Evolutionary conservation across 2,797 vertebrate species (phyloP).

Genomic region (Enteromius viviparus): DNA sequence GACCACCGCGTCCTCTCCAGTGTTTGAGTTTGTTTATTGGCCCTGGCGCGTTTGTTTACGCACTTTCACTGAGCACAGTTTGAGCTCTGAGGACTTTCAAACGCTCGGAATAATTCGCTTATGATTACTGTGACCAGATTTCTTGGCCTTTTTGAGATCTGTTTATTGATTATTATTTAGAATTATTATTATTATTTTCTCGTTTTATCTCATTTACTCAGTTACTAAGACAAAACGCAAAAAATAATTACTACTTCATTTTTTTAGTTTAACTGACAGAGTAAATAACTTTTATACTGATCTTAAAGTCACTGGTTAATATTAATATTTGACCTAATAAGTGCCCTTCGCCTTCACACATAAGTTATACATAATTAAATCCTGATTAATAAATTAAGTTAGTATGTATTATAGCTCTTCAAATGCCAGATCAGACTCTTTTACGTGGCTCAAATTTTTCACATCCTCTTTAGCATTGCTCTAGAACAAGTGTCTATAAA

Average conservation of each 20-base stretch:
- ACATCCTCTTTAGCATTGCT: conserved; percentile 21
- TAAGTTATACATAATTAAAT: neutral
- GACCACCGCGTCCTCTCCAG: conserved; percentile 55
- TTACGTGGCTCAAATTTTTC: neutral
- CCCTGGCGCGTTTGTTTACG: conserved; percentile 52
- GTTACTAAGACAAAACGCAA: neutral
- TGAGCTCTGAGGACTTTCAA: neutral
- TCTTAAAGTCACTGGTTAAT: neutral
- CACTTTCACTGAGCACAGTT: conserved; percentile 51
- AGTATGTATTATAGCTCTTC: neutral
- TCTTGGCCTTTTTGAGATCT: neutral
- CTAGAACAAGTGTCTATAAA: conserved; percentile 6
- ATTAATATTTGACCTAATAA: neutral
- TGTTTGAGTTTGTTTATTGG: conserved; percentile 57
- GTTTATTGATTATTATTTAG: neutral
- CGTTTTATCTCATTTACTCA: neutral
- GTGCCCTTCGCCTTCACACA: neutral
- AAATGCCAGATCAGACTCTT: conserved; percentile 24
- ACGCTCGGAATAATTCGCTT: neutral
- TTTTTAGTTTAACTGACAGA: neutral
- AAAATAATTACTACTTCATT: neutral
- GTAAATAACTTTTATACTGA: neutral
- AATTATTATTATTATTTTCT: neutral
- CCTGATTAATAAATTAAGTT: conserved; percentile 1
- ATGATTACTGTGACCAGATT: neutral